These are phyloP conservation scores for Aphaenogaster floridana DNA, from an alignment of 1,140 invertebrate species.

Conservation along the genomic window DNA sequence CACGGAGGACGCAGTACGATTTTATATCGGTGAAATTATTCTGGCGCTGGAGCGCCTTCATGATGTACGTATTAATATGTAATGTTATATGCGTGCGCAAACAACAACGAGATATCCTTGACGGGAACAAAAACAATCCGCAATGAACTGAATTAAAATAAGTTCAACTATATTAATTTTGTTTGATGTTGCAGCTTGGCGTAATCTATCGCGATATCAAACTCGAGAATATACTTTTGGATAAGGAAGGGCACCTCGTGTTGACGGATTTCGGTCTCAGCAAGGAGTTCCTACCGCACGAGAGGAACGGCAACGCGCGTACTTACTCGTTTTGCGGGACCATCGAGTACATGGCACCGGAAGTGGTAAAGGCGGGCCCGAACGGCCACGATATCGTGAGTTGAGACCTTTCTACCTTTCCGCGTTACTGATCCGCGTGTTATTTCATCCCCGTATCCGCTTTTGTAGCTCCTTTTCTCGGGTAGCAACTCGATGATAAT, in stretches of 20 bases:
- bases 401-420: constrained; percentile 76
- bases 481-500: background rate
- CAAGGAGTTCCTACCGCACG: constrained; percentile 93
- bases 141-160: background rate
- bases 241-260: constrained; percentile 95
- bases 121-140: background rate
- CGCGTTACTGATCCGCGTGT: background rate
- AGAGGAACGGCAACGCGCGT: constrained; percentile 87
- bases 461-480: background rate
- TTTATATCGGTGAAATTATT: constrained; percentile 97
- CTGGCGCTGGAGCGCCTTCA: constrained; percentile 96
- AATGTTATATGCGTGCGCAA: background rate
- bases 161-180: background rate
- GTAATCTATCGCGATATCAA: constrained; percentile 99
- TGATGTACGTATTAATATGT: constrained; percentile 88
- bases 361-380: constrained; percentile 94
- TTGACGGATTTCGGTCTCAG: constrained; percentile 97
- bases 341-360: constrained; percentile 98
- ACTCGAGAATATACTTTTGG: constrained; percentile 96
- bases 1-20: constrained; percentile 93
- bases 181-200: constrained; percentile 90
- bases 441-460: constrained; percentile 2
- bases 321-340: constrained; percentile 99
- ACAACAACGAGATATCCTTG: background rate
- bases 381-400: constrained; percentile 96